Evolutionary conservation across 2,797 vertebrate species (phyloP), one percentile per base, ranked within the genome.

Genomic region (Lophotriccus pileatus): DNA sequence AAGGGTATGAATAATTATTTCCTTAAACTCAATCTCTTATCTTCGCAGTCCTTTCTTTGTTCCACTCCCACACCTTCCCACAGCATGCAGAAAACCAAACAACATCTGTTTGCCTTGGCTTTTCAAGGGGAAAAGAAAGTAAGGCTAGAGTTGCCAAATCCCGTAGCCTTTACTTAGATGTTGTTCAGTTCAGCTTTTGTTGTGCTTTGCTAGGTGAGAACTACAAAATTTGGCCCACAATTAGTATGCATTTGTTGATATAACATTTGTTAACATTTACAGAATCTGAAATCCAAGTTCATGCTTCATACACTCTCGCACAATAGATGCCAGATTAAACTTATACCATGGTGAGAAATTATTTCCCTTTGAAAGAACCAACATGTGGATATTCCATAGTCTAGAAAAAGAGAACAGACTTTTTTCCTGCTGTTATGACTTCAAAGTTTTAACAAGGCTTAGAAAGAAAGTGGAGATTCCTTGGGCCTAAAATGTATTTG

Each of bases 281-380:
- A 93, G 79, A 83, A 93, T 94, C 58, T 46, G 47, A 96, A 96
- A 93, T 69, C 44, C 36, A 93, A 74, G 27, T 87, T 95, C 88
- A 66, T 94, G 41, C 37, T 90, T 87, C 76, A 72, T 32, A 69
- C 20, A 44, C 34, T 59, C 47, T 72, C 95, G 93, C 69, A 83
- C 60, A 92, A 93, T 77, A 94, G 79, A 95, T 91, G 72, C 50
- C 50, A 97, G 58, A 43, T 96, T 92, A 95, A 92, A 62, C 67
- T 92, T 94, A 52, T 87, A 69, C 87, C 81, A 84, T 15, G 46
- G 87, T 87, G 47, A 94, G 85, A 96, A 97, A 89, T 44, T 0
- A 14, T 81, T 97, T 94, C 84, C 64, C n/a, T 94, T 95, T 91
- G 77, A 95, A 96, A 88, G 84, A 86, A 64, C 46, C 86, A 89